Evolutionary conservation across 2,888 invertebrate genomes (phyloP).

Genomic region (Sarcophaga rosellei): DNA sequence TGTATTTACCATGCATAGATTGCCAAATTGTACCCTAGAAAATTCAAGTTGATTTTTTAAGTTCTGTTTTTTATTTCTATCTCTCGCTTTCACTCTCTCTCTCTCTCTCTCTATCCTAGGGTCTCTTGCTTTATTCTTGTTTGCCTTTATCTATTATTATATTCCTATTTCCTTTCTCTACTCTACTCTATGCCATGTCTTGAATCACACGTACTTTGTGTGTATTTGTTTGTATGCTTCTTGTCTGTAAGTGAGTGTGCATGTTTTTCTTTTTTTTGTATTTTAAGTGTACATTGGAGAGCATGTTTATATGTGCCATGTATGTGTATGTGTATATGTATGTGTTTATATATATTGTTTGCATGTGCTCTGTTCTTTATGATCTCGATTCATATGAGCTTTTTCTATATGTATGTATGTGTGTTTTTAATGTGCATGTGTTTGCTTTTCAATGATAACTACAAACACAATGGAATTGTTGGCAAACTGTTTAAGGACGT

Average conservation of each 20-base stretch:
- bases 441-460: constrained; percentile 15
- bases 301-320: background rate
- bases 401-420: background rate
- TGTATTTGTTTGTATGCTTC: background rate
- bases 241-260: background rate
- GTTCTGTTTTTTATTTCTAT: constrained; percentile 21
- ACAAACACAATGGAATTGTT: constrained; percentile 31
- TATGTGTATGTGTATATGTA: constrained; percentile 1
- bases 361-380: background rate
- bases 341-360: background rate
- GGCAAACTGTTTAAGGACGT: constrained; percentile 41
- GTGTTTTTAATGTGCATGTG: background rate
- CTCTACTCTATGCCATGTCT: constrained; percentile 4
- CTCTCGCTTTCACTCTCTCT: background rate
- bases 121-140: background rate
- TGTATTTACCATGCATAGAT: constrained; percentile 12
- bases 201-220: constrained; percentile 8
- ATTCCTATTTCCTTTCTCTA: too few species aligned
- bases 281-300: background rate
- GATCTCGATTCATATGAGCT: background rate
- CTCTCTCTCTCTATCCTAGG: background rate
- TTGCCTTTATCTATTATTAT: constrained; percentile 24
- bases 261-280: background rate
- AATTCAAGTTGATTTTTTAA: constrained; percentile 37
- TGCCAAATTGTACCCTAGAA: constrained; percentile 57